Evolutionary conservation across 2,113 vertebrate genomes (phyloP).

Genomic region (Piprites chloris): DNA sequence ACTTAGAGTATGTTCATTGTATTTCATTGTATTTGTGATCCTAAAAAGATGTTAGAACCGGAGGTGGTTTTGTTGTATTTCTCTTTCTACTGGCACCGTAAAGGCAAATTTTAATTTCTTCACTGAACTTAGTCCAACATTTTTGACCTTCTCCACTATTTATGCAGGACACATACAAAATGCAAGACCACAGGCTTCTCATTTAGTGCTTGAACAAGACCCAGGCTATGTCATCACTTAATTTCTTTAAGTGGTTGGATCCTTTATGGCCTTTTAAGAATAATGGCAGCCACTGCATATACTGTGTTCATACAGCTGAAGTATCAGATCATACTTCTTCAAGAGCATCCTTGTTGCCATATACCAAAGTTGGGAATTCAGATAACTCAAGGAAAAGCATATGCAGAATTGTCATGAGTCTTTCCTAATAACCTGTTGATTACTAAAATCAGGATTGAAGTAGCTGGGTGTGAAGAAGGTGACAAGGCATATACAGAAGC

Average conservation of each 20-base stretch:
- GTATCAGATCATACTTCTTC: background rate
- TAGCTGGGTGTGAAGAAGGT: accelerated
- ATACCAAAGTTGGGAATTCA: background rate
- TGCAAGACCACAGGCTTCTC: background rate
- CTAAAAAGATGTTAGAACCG: background rate
- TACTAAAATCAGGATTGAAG: background rate
- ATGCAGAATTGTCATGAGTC: background rate
- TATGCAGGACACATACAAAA: background rate
- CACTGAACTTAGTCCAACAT: background rate
- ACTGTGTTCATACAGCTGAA: background rate
- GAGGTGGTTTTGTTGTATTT: background rate
- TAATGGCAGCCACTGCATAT: background rate
- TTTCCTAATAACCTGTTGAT: background rate
- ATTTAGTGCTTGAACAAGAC: background rate
- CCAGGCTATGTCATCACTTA: background rate
- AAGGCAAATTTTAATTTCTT: background rate
- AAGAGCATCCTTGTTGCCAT: background rate
- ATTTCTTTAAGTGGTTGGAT: conserved; percentile 36
- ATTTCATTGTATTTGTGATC: background rate
- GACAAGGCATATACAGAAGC: background rate
- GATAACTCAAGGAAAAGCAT: background rate
- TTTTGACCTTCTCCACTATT: background rate
- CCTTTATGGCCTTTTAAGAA: background rate
- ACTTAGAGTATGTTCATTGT: background rate
- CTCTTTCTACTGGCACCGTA: background rate